Base-by-base conservation (phyloP, 2,888 invertebrate species). In the Lasioglossum calceatum region DNA sequence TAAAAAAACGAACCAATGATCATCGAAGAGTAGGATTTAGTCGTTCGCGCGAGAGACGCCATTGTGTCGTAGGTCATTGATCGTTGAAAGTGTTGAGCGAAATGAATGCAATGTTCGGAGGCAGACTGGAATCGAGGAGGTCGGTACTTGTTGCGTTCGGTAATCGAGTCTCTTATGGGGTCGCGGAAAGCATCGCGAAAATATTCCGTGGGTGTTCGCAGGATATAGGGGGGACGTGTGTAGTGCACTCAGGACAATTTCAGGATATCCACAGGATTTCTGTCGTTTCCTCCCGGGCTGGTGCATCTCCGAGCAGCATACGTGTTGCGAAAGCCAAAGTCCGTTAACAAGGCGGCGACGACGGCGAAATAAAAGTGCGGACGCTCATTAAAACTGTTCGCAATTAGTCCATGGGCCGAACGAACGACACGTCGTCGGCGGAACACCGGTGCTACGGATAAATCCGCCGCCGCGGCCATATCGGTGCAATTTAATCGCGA, bases 201-300 rank as follows among this genome's bases (percentile, higher is more conserved):
- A 83, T 89, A 89, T 89, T 89, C 85, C 79, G 47, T 42, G 27
- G 64, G 85, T 87, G 89, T 89, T 89, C 85, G 54, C 78, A 75
- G 89, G 77, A 86, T 88, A 81, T 79, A 82, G 81, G 64, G 78
- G 8, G 39, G 47, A 75, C 80, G 77, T 79, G 80, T 80, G 78
- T 87, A 79, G 77, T 75, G 80, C 77, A 85, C 88, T 86, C 85
- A 61, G 84, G 76, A 85, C 87, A 85, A 84, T 87, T 87, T 88
- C 82, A 82, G 82, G 87, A 88, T 89, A 89, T 88, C 84, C 88
- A 67, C 78, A 74, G 89, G 88, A 89, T 89, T 85, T 87, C 77
- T 81, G 78, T 58, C 75, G 85, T 76, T 87, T 84, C 85, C 85
- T 79, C 80, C 71, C 72, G 75, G 76, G 72, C 74, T 78, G 70